Percentiles rank a stretch among this genome's conserved stretches.
phyloP scores from a whole-genome alignment of 2,888 invertebrate genomes.

The Sarcophaga carnaria region DNA sequence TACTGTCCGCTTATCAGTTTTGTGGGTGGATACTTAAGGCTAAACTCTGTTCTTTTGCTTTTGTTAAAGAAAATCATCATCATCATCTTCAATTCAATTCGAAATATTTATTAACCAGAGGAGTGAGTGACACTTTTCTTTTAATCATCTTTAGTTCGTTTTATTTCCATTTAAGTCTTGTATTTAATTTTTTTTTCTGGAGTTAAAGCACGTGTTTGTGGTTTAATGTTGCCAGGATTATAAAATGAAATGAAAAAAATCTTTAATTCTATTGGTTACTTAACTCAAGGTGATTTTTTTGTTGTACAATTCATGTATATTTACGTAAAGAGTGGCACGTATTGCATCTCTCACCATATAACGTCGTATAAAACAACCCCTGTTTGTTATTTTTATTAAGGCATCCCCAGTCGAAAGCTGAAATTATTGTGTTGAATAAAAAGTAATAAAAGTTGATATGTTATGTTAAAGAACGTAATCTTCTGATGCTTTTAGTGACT shows the following conservation, averaged over 20 bases:
- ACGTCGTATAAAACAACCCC: slow-evolving; percentile 38
- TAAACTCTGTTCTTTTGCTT: slow-evolving; percentile 11
- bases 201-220: slow-evolving; percentile 37
- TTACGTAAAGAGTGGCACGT: slow-evolving; percentile 8
- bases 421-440: background rate
- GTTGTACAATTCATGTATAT: background rate
- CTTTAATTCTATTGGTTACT: slow-evolving; percentile 41
- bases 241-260: background rate
- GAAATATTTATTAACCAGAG: slow-evolving; percentile 6
- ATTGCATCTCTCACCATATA: background rate
- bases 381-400: slow-evolving; percentile 7
- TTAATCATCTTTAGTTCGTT: slow-evolving; percentile 21
- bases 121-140: slow-evolving; percentile 50
- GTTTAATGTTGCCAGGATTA: slow-evolving; percentile 9
- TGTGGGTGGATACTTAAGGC: slow-evolving; percentile 44
- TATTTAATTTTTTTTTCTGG: background rate
- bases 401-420: background rate
- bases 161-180: background rate
- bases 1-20: slow-evolving; percentile 20
- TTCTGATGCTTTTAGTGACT: too few relatives aligned
- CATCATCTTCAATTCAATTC: slow-evolving; percentile 53
- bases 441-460: background rate
- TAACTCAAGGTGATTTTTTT: slow-evolving; percentile 50
- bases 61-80: background rate
- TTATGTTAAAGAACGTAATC: background rate